Evolutionary conservation across 2,797 vertebrate species (phyloP).

Genomic region (Silurus lanzhouensis): DNA sequence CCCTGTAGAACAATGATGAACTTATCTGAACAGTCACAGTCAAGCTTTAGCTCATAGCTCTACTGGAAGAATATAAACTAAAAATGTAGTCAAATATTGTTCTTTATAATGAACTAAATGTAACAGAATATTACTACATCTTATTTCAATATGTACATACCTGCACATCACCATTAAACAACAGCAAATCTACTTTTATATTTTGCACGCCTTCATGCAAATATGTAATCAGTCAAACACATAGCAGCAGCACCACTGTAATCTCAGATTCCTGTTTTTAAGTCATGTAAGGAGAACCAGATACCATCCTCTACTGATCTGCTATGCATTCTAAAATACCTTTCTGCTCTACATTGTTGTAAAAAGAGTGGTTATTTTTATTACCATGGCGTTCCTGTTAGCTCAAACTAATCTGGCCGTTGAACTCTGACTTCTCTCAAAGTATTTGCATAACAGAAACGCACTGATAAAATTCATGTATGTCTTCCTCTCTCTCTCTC

Average conservation of each 20-base stretch:
- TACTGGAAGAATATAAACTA: background rate
- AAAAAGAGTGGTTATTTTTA: background rate
- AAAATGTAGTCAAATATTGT: background rate
- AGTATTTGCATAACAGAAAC: background rate
- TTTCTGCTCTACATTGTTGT: background rate
- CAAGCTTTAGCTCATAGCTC: background rate
- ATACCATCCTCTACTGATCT: background rate
- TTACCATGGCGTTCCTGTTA: background rate
- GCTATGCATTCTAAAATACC: background rate
- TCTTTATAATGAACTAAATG: background rate
- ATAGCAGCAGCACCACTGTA: background rate
- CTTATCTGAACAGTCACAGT: background rate
- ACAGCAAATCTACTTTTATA: background rate
- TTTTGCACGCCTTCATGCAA: too few relatives aligned
- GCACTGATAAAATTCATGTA: too few relatives aligned
- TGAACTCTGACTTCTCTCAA: background rate
- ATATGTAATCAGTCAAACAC: background rate
- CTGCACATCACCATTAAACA: background rate
- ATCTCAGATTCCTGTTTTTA: background rate
- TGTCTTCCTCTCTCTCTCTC: too few relatives aligned
- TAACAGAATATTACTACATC: background rate
- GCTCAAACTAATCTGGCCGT: background rate
- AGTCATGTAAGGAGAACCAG: background rate
- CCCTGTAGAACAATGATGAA: background rate
- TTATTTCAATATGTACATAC: background rate